phyloP scores from a whole-genome alignment of 2,888 invertebrate species.

The Amaurobius ferox region DNA sequence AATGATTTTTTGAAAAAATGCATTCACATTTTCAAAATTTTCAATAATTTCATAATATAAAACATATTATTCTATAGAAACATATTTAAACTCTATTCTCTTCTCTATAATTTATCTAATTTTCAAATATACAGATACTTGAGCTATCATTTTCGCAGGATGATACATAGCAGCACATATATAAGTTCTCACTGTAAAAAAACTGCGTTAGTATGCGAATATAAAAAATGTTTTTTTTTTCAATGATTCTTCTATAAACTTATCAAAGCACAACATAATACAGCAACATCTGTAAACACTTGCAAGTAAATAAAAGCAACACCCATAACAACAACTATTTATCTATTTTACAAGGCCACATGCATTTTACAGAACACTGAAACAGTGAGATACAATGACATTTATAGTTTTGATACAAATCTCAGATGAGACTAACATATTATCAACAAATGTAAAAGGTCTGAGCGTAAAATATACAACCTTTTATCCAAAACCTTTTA shows the following conservation, averaged over 20 bases:
- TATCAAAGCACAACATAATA: slow-evolving; percentile 21
- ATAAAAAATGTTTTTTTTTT: neutral
- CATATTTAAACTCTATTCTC: neutral
- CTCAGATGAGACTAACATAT: neutral
- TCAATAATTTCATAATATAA: too few relatives aligned
- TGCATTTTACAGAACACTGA: slow-evolving; percentile 60
- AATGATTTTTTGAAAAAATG: too few relatives aligned
- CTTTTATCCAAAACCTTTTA: neutral
- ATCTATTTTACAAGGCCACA: slow-evolving; percentile 65
- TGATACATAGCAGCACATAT: neutral
- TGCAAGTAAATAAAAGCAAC: slow-evolving; percentile 37
- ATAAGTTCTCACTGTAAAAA: neutral
- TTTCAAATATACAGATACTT: neutral
- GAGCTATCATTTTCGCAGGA: neutral
- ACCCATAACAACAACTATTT: slow-evolving; percentile 56
- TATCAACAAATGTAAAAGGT: slow-evolving; percentile 6
- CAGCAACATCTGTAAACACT: slow-evolving; percentile 26
- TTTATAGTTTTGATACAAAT: slow-evolving; percentile 14
- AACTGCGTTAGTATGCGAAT: neutral
- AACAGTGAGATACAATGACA: slow-evolving; percentile 47
- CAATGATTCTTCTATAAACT: slow-evolving; percentile 9
- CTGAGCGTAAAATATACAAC: neutral
- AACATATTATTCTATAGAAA: neutral
- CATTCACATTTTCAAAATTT: too few relatives aligned
- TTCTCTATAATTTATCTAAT: neutral